Evolutionary conservation across 2,797 vertebrate genomes (phyloP).

Genomic region (Chiloscyllium punctatum): DNA sequence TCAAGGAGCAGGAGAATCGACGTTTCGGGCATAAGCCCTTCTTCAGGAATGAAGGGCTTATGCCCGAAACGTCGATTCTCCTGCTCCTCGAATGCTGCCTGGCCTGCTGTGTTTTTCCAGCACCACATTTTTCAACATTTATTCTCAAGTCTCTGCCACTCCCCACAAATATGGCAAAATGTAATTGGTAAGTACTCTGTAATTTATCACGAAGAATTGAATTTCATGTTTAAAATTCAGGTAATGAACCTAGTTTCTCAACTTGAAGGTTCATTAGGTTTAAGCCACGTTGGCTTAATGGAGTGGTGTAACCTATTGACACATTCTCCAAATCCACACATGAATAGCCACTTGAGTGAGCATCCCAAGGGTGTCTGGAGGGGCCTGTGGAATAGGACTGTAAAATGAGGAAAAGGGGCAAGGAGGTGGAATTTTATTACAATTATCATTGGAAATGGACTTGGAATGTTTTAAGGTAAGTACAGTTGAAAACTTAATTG

Average conservation of each 20-base stretch:
- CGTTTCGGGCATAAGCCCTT: too few species aligned
- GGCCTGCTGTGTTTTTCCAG: too few species aligned
- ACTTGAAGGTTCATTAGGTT: constrained; percentile 4
- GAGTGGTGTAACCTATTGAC: neutral
- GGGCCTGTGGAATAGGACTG: neutral
- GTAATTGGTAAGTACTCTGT: neutral
- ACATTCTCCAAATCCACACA: neutral
- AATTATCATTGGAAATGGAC: neutral
- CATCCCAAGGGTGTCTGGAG: neutral
- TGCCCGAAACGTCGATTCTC: too few species aligned
- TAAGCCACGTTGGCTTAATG: neutral
- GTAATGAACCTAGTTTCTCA: neutral
- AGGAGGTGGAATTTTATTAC: too few species aligned
- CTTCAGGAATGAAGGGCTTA: too few species aligned
- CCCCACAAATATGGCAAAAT: neutral
- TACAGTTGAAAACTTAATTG: neutral
- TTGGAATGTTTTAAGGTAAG: neutral
- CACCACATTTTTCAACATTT: too few species aligned
- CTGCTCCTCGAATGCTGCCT: too few species aligned
- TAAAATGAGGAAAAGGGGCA: neutral
- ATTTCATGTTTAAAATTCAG: constrained; percentile 15
- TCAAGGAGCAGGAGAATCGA: too few species aligned
- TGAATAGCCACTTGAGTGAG: neutral
- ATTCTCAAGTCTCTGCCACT: neutral
- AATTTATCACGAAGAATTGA: neutral